Percentiles rank a stretch among this genome's conserved stretches.
phyloP scores from a whole-genome alignment of 1,140 invertebrate species.

The Drosophila asahinai region DNA sequence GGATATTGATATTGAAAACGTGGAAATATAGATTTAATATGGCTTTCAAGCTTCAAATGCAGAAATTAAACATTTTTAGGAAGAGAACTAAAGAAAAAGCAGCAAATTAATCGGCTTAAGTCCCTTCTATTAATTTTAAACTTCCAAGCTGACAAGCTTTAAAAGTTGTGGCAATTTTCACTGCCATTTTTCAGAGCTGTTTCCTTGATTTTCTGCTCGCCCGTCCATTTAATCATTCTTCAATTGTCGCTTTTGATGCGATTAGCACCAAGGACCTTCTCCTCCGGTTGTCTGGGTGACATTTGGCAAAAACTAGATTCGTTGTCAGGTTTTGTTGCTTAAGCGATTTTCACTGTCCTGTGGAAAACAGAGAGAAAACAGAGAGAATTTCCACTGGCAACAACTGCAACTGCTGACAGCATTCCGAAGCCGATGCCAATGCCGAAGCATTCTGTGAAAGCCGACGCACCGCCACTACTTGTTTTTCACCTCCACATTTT shows the following conservation, averaged over 20 bases:
- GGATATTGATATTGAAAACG: background rate
- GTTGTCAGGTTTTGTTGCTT: constrained; percentile 50
- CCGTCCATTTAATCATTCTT: constrained; percentile 31
- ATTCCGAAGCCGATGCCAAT: constrained; percentile 16
- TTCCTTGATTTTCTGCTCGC: background rate
- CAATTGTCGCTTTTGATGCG: constrained; percentile 40
- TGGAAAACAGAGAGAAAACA: background rate
- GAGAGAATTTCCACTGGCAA: constrained; percentile 14
- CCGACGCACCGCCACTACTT: constrained; percentile 11
- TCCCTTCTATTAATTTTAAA: background rate
- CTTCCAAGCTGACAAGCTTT: background rate
- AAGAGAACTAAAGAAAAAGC: no score
- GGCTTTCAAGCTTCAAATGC: no score
- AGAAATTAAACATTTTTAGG: no score
- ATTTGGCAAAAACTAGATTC: constrained; percentile 27
- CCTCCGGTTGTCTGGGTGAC: constrained; percentile 9
- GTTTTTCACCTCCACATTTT: background rate
- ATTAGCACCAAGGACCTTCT: constrained; percentile 27
- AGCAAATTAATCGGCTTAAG: background rate
- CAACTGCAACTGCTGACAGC: constrained; percentile 26
- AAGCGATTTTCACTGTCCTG: constrained; percentile 53
- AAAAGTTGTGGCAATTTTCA: background rate
- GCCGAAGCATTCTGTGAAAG: constrained; percentile 18
- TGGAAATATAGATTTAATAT: background rate
- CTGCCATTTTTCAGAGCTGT: no score